phyloP scores from a whole-genome alignment of 2,113 vertebrate species.

The Pantherophis guttatus region DNA sequence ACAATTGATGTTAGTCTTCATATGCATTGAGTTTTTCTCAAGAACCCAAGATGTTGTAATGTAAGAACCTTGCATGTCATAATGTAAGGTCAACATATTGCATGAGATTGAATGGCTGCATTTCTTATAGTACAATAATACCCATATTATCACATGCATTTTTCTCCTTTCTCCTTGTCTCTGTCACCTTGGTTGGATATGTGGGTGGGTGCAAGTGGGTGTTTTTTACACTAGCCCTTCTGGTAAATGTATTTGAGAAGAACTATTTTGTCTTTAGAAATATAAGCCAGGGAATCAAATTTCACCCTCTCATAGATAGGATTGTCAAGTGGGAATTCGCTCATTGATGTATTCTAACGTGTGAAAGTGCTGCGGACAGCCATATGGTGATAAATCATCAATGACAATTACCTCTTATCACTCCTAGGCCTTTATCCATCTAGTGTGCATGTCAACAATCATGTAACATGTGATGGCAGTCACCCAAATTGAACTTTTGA shows the following conservation, averaged over 20 bases:
- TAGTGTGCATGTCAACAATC: slow-evolving; percentile 4
- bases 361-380: slow-evolving; percentile 6
- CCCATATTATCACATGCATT: not conserved
- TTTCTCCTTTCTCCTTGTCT: not conserved
- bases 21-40: not conserved
- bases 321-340: not conserved
- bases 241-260: not conserved
- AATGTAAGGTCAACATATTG: not conserved
- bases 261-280: not conserved
- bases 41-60: not conserved
- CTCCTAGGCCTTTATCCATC: not conserved
- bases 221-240: not conserved
- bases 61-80: not conserved
- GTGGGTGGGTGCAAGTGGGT: not conserved
- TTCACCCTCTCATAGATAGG: not conserved
- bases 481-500: slow-evolving; percentile 15
- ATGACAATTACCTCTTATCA: slow-evolving; percentile 16
- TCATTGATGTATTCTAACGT: slow-evolving; percentile 1
- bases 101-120: not conserved
- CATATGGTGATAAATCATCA: not conserved
- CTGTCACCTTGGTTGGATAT: not conserved
- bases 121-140: not conserved
- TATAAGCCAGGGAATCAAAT: not conserved
- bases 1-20: not conserved
- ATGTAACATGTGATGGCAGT: not conserved